Base-by-base conservation (phyloP, 2,113 vertebrate species). In the Cranoglanis bouderius region DNA sequence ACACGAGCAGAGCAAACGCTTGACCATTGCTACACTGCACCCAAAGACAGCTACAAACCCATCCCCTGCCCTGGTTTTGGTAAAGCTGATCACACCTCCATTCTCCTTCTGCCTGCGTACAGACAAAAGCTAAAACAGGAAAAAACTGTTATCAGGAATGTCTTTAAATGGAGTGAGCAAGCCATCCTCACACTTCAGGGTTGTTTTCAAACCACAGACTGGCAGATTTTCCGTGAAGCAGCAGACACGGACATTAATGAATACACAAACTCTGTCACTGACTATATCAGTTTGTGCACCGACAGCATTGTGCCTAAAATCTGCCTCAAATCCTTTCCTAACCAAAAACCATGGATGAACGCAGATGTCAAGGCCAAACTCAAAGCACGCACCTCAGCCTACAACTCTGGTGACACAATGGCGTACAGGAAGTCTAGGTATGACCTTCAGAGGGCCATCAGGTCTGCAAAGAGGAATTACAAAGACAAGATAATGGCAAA, bases 221-320 rank as follows among this genome's bases (percentile, higher is more conserved):
- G 24, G 59, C 21, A 84, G 32, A 84, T 61, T 26, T 43, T 84
- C 21, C 16, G 18, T 9, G 1, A 61, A 5, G 55, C 32, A 35
- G 19, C 82, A 61, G 55, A 49, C 51, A 29, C n/a, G 35, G 55
- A 61, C 81, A 83, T 59, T 29, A 84, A 63, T 26, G 21, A 43
- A 84, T 84, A 84, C 35, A 84, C 13, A 53, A 53, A 53, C 51
- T 82, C 82, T n/a, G 12, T 84, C 55, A 84, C 32, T 0, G 29
- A 49, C 19, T 84, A 63, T 35, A 84, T 84, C 55, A 43, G 32
- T 43, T 14, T 53, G 13, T 53, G 51, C 51, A 53, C 51, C 0
- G 51, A 53, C 10, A 53, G 16, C 13, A 53, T 53, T 53, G 51
- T 14, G 14, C 51, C 13, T 2, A 53, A 53, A 84, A 40, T 8